These are phyloP conservation scores for Orthosia gothica DNA, from an alignment of 2,888 invertebrate species.

Conservation along the genomic window DNA sequence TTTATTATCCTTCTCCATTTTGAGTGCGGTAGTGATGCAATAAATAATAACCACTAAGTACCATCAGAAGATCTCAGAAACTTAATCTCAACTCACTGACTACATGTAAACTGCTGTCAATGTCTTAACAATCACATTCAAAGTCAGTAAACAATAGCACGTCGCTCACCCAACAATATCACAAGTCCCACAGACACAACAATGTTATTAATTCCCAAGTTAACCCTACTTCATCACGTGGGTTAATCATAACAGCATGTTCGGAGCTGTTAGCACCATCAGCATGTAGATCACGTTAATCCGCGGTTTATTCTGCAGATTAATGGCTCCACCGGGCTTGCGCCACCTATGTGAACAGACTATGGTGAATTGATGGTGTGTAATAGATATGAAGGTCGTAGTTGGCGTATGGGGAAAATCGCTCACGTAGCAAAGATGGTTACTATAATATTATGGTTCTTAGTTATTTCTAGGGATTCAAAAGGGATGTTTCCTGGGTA, in stretches of 20 bases:
- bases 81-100: background rate
- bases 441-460: background rate
- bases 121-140: background rate
- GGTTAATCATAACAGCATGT: slow-evolving; percentile 72
- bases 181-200: slow-evolving; percentile 2
- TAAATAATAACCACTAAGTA: too few relatives aligned
- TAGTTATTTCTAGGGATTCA: background rate
- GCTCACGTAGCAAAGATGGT: background rate
- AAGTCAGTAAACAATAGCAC: slow-evolving; percentile 18
- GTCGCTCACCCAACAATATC: background rate
- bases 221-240: slow-evolving; percentile 59
- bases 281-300: slow-evolving; percentile 73
- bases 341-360: slow-evolving; percentile 63
- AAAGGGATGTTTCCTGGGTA: too few relatives aligned
- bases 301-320: slow-evolving; percentile 72
- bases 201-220: slow-evolving; percentile 38
- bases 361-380: slow-evolving; percentile 64
- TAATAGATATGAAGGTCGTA: slow-evolving; percentile 39
- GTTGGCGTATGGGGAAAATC: background rate
- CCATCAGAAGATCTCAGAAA: background rate
- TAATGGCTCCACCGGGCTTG: slow-evolving; percentile 64
- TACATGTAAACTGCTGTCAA: background rate
- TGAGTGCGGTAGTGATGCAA: too few relatives aligned
- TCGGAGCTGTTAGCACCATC: slow-evolving; percentile 65
- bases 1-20: too few relatives aligned